Evolutionary conservation across 2,888 invertebrate species (phyloP), one percentile per base, ranked within the genome.

Genomic region (Spilarctia lutea): DNA sequence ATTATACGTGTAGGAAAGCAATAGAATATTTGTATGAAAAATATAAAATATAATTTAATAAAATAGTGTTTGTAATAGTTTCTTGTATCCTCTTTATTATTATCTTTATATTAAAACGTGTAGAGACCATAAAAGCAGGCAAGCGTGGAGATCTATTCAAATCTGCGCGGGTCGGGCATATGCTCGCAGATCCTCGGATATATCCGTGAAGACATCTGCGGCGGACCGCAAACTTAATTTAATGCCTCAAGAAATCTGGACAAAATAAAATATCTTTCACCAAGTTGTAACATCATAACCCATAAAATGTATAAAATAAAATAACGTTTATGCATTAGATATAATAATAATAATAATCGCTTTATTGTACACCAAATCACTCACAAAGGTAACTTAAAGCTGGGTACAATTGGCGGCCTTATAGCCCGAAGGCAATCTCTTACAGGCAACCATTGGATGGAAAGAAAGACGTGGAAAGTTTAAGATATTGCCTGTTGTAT

Each of bases 191-290:
- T 79, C 79, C 81, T 81, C 81, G 82, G 87, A 90, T 90, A 91
- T 89, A 89, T 85, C 89, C 87, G 83, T 84, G 90, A 91, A 91
- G 92, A 93, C 93, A 93, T 91, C 93, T 93, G 93, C 89, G 91
- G 89, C 89, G 90, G 89, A 82, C 92, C 90, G 89, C 89, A 90
- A 90, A 93, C 90, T 92, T 91, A 94, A 94, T 94, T 93, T 93
- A 91, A 94, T 93, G 92, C 92, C 88, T 91, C 92, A 91, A 90
- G 85, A 91, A 93, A 91, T 91, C 91, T 91, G 90, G 88, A 92
- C 91, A 90, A 91, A 92, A 91, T 92, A 93, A 91, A 92, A 90
- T 86, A 88, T 90, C 83, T 76, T 76, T 75, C 68, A 74, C 69
- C 77, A 75, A 83, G 80, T 56, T 78, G 77, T 81, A 72, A 82